Base-by-base conservation (phyloP, 2,113 vertebrate genomes). In the Corvus cornix region DNA sequence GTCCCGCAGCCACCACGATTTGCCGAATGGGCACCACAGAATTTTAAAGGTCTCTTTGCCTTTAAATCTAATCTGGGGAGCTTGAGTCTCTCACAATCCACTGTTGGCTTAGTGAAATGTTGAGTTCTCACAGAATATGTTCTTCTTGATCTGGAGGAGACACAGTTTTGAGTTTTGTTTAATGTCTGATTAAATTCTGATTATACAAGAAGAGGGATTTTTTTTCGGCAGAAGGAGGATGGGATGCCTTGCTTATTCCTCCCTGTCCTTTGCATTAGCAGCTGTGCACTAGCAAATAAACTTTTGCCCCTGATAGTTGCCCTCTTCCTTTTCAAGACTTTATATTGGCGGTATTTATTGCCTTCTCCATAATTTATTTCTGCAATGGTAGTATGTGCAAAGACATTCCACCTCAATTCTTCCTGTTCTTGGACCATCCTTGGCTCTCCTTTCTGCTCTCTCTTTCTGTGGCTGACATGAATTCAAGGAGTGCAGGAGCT, bases 1-100 rank as follows among this genome's bases (percentile, higher is more conserved):
- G 97, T 83, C 94, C 95, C 74, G 83, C 97, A 97, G 98, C 97
- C 97, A 90, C 97, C 95, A 70, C 95, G 85, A 93, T 97, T 95
- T 43, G 66, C 95, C 90, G 78, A 87, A 89, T 48, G 93, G 96
- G 94, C 96, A 89, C 86, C 93, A 26, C 94, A 94, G 89, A 82
- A 60, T 95, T 98, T 95, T 94, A 91, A 90, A 92, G 53, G 93
- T 98, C 95, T 96, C 87, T 97, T 95, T 4, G 8, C 90, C 81
- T 96, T 96, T 89, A 97, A 91, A 94, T 95, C 88, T 94, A 87
- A 95, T 96, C 96, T 95, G 81, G 64, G 75, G 48, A 92, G 70
- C 81, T 85, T 0, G 2, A 35, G 56, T 75, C 79, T n/a, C 59
- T 89, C 60, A 68, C 63, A 70, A 18, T 1, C 4, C 44, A 49